Evolutionary conservation across 2,888 invertebrate genomes (phyloP), one percentile per base, ranked within the genome.

Genomic region (Podotricha telesiphe): DNA sequence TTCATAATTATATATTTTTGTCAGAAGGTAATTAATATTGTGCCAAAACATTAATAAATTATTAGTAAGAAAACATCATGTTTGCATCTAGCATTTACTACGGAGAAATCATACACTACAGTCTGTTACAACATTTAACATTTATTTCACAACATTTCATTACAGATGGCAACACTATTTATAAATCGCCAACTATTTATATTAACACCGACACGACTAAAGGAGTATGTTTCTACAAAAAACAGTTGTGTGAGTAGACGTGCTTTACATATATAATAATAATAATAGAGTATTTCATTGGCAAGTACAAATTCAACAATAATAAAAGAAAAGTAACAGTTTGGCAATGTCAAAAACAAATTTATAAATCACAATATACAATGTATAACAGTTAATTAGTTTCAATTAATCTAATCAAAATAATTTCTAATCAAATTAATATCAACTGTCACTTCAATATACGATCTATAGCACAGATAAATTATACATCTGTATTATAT

Each of bases 11-110:
- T 91, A 93, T 91, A 91, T 91, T 90, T 91, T 92, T 91, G 89
- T 92, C 92, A 91, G 92, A 92, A 91, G 93, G 89, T 93, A 91
- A 91, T 92, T 93, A 92, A 92, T 92, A 91, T 89, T 89, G 93
- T 92, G 93, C 92, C 91, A 90, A 92, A 91, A 91, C 91, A 91
- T 87, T 91, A 93, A 93, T 91, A 93, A 93, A 89, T 89, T 83
- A 92, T 93, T 93, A 93, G 92, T 91, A 91, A 86, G 89, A 90
- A 91, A 89, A 90, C 91, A 89, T 86, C 81, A 90, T 85, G 86
- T 85, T 86, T 88, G 92, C 91, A 91, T 87, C 93, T 93, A 93
- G 93, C 93, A 89, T 89, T 79, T 84, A 89, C 91, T 92, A 93
- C 91, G 81, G 82, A 86, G 84, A 85, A 87, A 81, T 82, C 85